Conservation (phyloP, 35 echinoderm and acorn worm genomes). For the Lytechinus variegatus region DNA sequence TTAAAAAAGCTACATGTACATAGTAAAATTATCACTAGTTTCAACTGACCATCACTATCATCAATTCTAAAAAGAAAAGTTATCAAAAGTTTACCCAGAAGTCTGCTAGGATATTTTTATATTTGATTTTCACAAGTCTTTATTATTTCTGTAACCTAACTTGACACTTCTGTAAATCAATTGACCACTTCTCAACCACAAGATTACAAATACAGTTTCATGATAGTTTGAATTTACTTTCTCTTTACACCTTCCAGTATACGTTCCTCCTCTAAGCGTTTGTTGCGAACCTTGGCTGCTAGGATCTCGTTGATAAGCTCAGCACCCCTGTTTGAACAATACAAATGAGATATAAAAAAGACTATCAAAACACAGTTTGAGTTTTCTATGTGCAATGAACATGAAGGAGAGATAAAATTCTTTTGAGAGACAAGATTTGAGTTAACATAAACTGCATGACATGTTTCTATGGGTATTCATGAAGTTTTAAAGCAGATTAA, state of each 20-base stretch:
- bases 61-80: no score
- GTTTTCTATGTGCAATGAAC: neutral
- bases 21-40: no score
- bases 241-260: constrained; percentile 80
- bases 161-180: no score
- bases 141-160: no score
- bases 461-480: no score
- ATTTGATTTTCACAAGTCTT: no score
- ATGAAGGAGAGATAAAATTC: neutral
- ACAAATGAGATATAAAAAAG: neutral
- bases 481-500: no score
- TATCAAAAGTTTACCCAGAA: no score
- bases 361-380: neutral
- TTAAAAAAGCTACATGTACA: no score
- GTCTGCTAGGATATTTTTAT: no score
- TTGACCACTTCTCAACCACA: neutral
- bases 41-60: no score
- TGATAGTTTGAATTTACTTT: constrained; percentile 67
- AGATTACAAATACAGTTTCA: neutral
- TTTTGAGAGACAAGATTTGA: neutral
- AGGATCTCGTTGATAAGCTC: constrained; percentile 94
- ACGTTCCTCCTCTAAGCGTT: constrained; percentile 66
- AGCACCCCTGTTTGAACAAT: constrained; percentile 65
- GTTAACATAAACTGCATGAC: no score
- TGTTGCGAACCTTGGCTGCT: constrained; percentile 91